Base-by-base conservation (phyloP, 1,140 invertebrate species). In the Trissolcus basalis region DNA sequence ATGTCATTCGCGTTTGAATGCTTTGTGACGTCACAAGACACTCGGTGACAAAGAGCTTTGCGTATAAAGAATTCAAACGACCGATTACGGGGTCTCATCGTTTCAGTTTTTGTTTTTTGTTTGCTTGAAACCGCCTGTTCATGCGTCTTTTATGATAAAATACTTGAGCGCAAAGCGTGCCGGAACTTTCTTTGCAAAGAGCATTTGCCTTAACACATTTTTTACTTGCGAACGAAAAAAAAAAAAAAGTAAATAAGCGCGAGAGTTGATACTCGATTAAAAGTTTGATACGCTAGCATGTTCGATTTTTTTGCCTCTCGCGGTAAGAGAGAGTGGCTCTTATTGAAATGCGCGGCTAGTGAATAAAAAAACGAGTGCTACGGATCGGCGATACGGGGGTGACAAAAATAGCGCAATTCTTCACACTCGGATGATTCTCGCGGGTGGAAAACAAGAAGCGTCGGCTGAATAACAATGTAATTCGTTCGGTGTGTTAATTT, bases 241-340 rank as follows among this genome's bases (percentile, higher is more conserved):
- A 3, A 1, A 27, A 27, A 27, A 27, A 27, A 27, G 6, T 27
- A 27, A 27, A 27, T 6, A 27, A 27, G 2, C 19, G 19, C n/a
- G 10, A 43, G 16, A 9, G 13, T 61, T n/a, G 8, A 14, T 12
- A 13, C 27, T 47, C 43, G 41, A 63, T 54, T 63, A 54, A 63
- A 63, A 53, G n/a, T 53, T 45, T 16, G 43, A 53, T 63, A 45
- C 47, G 61, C 33, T 39, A 65, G 55, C 49, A 50, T 5, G 19
- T 27, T 27, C 19, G 19, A 27, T 27, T 27, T 27, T 27, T 27
- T 27, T 27, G n/a, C n/a, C n/a, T 27, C 19, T 6, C 19, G 19
- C 19, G 19, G 19, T 27, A 1, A 6, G 2, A 6, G 2, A 27
- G 19, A 27, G 19, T 27, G 19, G 19, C 19, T 27, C 2, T 27